A percentile compares a stretch with the other conserved stretches of the same genome.
phyloP scores from a whole-genome alignment of 2,113 vertebrate species.

The Rhipidura dahli region DNA sequence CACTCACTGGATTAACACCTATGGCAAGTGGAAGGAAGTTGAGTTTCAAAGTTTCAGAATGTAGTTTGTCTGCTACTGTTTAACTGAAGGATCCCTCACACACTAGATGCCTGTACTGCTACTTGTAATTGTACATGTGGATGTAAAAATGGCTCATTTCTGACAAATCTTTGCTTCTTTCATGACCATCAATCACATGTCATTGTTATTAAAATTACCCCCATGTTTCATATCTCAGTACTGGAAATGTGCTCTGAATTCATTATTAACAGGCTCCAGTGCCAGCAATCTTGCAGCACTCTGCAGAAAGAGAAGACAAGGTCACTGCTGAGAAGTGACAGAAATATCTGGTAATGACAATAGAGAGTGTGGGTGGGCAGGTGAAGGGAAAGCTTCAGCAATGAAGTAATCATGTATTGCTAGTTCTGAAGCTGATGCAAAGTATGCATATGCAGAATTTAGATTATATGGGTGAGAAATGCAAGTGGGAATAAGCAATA shows the following conservation, averaged over 20 bases:
- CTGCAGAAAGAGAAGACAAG: conserved; percentile 29
- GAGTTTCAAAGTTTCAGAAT: background rate
- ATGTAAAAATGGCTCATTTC: background rate
- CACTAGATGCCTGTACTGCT: background rate
- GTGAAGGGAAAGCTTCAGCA: background rate
- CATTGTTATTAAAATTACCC: background rate
- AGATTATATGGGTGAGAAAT: background rate
- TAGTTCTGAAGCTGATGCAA: background rate
- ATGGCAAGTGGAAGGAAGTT: background rate
- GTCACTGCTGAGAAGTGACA: conserved; percentile 33
- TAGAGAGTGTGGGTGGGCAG: background rate
- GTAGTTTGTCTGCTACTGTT: background rate
- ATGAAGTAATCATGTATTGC: background rate
- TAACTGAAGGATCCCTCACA: background rate
- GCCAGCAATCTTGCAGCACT: background rate
- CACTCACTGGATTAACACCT: background rate
- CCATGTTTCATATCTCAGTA: background rate
- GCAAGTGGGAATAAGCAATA: background rate
- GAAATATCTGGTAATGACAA: conserved; percentile 17
- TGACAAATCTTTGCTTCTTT: background rate
- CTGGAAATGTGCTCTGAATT: background rate
- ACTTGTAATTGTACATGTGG: background rate
- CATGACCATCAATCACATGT: background rate
- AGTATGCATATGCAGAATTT: background rate
- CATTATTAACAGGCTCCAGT: background rate